A percentile compares a stretch with the other conserved stretches of the same genome.
phyloP scores from a whole-genome alignment of 2,113 vertebrate species.

The Cavia aperea region DNA sequence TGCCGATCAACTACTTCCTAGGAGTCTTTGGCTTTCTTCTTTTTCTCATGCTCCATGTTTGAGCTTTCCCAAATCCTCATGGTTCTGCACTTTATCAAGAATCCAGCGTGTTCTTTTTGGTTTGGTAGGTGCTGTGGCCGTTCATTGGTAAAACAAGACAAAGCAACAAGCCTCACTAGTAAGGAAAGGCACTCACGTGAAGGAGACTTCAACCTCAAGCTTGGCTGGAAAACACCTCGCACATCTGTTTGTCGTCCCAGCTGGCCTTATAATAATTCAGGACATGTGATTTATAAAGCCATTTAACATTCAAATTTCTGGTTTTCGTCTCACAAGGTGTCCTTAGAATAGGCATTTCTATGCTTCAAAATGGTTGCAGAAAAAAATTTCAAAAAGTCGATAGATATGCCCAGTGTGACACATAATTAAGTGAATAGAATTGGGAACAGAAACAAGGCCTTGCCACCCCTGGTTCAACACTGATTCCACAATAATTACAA shows the following conservation, averaged over 20 bases:
- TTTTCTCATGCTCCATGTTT: not conserved
- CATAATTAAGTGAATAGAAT: not conserved
- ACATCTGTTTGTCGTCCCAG: not conserved
- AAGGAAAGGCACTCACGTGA: not conserved
- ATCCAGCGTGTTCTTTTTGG: not conserved
- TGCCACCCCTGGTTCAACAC: not conserved
- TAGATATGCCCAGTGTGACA: not conserved
- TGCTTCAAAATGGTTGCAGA: not conserved
- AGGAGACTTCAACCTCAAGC: not conserved
- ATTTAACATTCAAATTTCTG: not conserved
- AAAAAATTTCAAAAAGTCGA: not conserved
- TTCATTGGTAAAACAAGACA: not conserved
- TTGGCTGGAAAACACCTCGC: not conserved
- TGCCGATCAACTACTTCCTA: not conserved
- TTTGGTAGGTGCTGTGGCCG: not conserved
- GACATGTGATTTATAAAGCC: not conserved
- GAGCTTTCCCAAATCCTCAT: not conserved
- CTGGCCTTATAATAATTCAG: not conserved
- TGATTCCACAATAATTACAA: not conserved
- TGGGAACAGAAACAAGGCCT: not conserved
- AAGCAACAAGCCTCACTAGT: not conserved
- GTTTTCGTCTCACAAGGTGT: not conserved
- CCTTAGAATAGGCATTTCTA: not conserved
- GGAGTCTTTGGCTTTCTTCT: not conserved
- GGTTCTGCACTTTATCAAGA: not conserved